Conservation (phyloP, 2,888 invertebrate genomes). For the Agriopis leucophaearia region DNA sequence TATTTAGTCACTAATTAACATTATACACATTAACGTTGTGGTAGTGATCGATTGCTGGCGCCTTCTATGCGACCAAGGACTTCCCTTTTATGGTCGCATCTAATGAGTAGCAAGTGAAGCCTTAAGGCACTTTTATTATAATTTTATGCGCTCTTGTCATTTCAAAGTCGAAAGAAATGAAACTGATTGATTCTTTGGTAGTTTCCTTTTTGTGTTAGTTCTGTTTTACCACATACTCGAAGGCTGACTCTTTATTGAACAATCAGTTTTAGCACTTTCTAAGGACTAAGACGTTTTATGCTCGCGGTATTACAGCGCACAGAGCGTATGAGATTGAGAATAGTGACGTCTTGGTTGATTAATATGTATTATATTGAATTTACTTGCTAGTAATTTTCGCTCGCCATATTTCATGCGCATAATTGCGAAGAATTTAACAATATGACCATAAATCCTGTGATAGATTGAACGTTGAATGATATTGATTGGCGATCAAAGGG, state of each 20-base stretch:
- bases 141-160: slow-evolving; percentile 41
- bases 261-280: slow-evolving; percentile 13
- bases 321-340: not conserved
- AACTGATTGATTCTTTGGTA: slow-evolving; percentile 24
- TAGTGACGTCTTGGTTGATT: not conserved
- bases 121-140: slow-evolving; percentile 47
- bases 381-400: slow-evolving; percentile 39
- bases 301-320: not conserved
- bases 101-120: slow-evolving; percentile 55
- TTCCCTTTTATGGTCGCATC: slow-evolving; percentile 60
- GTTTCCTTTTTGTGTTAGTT: slow-evolving; percentile 16
- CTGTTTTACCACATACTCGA: slow-evolving; percentile 7
- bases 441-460: slow-evolving; percentile 74
- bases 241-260: not conserved
- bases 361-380: slow-evolving; percentile 6
- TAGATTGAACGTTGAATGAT: slow-evolving; percentile 71
- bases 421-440: slow-evolving; percentile 73
- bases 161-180: slow-evolving; percentile 26
- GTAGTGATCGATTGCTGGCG: slow-evolving; percentile 68
- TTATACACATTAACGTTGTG: slow-evolving; percentile 49
- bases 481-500: slow-evolving; percentile 77
- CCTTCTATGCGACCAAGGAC: slow-evolving; percentile 56
- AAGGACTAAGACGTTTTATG: not conserved
- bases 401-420: slow-evolving; percentile 59
- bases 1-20: slow-evolving; percentile 53